These are phyloP conservation scores for Eurypyga helias DNA, from an alignment of 2,113 vertebrate genomes.

Conservation along the genomic window DNA sequence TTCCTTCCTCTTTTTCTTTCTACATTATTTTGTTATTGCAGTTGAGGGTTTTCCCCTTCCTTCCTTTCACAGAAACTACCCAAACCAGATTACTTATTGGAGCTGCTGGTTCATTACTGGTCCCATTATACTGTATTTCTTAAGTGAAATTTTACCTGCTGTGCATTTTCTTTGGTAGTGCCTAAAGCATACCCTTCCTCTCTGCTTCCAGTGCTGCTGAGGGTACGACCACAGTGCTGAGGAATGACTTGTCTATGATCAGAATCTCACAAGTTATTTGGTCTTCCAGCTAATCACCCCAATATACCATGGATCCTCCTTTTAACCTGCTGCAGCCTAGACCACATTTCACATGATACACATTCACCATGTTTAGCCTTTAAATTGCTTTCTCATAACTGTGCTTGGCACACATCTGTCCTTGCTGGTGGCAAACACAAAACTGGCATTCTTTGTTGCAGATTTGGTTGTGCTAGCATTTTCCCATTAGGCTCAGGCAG, in stretches of 20 bases:
- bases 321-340: not conserved
- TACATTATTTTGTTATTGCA: not conserved
- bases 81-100: not conserved
- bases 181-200: not conserved
- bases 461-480: not conserved
- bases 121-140: not conserved
- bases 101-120: not conserved
- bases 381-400: not conserved
- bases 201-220: not conserved
- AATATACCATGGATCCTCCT: not conserved
- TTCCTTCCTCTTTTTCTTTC: not conserved
- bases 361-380: not conserved
- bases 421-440: not conserved
- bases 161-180: not conserved
- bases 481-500: not conserved
- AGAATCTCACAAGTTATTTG: not conserved
- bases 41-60: accelerated
- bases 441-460: not conserved
- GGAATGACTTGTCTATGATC: not conserved
- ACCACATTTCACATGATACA: not conserved
- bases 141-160: not conserved
- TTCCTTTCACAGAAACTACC: not conserved
- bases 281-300: not conserved
- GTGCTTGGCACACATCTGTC: not conserved
- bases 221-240: not conserved